Conservation (phyloP, 2,797 vertebrate species). For the Sebastes melanostomus region DNA sequence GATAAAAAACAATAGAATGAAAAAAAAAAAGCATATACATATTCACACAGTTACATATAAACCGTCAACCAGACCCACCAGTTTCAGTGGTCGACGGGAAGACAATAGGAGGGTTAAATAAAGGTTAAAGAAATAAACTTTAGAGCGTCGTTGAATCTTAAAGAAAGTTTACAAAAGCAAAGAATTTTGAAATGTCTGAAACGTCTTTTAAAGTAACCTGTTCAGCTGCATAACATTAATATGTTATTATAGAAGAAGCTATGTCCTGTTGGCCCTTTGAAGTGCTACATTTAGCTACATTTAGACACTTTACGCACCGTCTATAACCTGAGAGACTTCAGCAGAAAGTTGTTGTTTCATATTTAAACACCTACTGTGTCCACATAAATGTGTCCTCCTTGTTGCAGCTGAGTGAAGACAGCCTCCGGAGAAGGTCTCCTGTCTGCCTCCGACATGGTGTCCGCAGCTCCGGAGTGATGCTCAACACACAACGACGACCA, state of each 20-base stretch:
- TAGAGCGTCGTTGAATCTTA: too few relatives aligned
- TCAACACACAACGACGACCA: background rate
- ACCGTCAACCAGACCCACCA: too few relatives aligned
- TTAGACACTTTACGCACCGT: background rate
- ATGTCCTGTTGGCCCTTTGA: background rate
- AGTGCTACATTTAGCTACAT: too few relatives aligned
- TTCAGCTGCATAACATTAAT: background rate
- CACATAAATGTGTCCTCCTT: slow-evolving; percentile 24
- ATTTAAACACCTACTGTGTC: slow-evolving; percentile 62
- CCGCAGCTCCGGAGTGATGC: background rate
- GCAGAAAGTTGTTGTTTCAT: background rate
- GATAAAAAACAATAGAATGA: too few relatives aligned
- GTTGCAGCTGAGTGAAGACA: slow-evolving; percentile 36
- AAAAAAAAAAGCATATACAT: too few relatives aligned
- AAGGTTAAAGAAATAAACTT: too few relatives aligned
- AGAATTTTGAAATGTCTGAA: background rate
- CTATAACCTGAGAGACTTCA: background rate
- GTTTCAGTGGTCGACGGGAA: too few relatives aligned
- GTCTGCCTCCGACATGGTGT: slow-evolving; percentile 56
- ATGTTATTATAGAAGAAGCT: background rate
- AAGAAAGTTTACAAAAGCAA: background rate
- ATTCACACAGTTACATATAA: too few relatives aligned
- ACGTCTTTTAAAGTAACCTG: background rate
- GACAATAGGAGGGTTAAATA: too few relatives aligned
- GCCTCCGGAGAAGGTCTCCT: background rate